A percentile compares a stretch with the other conserved stretches of the same genome.
Evolutionary conservation across 2,888 invertebrate species (phyloP).

Genomic region (Leptura quadrifasciata): DNA sequence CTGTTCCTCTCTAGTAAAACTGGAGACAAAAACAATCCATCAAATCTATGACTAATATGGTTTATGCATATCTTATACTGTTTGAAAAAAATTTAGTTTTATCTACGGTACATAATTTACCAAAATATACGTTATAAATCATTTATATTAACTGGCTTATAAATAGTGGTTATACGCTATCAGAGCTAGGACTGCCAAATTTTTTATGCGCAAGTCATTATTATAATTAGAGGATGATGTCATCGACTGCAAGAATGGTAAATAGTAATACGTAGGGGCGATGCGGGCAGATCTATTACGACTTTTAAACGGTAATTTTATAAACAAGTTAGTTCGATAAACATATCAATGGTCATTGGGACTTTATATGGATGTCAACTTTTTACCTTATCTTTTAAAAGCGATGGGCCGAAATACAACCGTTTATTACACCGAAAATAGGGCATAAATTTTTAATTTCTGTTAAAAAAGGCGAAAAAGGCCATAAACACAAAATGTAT

Average conservation of each 20-base stretch:
- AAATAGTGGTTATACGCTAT: conserved; percentile 61
- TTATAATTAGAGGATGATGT: conserved; percentile 64
- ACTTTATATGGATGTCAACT: no score
- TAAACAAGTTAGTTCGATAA: no score
- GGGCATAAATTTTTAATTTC: no score
- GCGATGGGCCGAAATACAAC: no score
- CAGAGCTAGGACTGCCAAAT: conserved; percentile 56
- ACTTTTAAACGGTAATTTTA: background rate
- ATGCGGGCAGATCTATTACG: conserved; percentile 1
- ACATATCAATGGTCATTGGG: no score
- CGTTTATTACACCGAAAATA: no score
- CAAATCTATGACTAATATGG: background rate
- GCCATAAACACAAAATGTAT: no score
- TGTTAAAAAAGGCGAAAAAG: no score
- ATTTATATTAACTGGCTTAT: conserved; percentile 52
- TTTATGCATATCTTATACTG: background rate
- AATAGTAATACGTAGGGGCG: conserved; percentile 30
- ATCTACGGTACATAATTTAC: conserved; percentile 11
- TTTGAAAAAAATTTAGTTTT: background rate
- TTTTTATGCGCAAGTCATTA: conserved; percentile 58
- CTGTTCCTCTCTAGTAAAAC: no score
- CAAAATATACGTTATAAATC: conserved; percentile 22
- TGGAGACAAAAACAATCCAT: background rate
- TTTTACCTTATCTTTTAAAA: no score
- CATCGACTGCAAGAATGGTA: conserved; percentile 50